Evolutionary conservation across 2,113 vertebrate genomes (phyloP).

Genomic region (Zapus hudsonius): DNA sequence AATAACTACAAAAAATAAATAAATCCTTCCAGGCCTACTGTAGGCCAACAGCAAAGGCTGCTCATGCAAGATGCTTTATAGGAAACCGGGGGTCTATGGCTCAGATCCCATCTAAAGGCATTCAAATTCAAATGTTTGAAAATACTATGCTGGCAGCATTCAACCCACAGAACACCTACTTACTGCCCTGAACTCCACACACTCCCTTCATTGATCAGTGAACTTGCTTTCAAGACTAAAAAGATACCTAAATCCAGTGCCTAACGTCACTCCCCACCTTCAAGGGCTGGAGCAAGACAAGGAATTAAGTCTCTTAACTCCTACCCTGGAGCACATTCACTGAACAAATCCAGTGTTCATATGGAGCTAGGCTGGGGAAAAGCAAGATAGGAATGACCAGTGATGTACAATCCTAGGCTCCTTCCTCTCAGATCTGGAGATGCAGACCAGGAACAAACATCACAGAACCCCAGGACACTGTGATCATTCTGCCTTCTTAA

Average conservation of each 20-base stretch:
- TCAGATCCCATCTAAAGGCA: background rate
- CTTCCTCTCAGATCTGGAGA: background rate
- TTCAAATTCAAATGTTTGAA: background rate
- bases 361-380: background rate
- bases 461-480: background rate
- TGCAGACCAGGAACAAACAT: constrained; percentile 23
- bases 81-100: background rate
- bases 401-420: background rate
- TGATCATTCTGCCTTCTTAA: background rate
- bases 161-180: background rate
- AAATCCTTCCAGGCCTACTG: background rate
- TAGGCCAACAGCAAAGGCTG: background rate
- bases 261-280: background rate
- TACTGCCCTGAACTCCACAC: background rate
- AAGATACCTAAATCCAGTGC: background rate
- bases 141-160: background rate
- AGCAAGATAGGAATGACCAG: background rate
- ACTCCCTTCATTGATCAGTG: background rate
- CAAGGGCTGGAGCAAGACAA: background rate
- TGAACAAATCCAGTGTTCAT: background rate
- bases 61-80: background rate
- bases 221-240: constrained; percentile 3
- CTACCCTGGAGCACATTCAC: background rate
- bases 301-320: background rate
- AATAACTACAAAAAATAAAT: background rate